These are phyloP conservation scores for Macaca mulatta DNA, from an alignment of 2,113 vertebrate genomes.

Conservation along the genomic window DNA sequence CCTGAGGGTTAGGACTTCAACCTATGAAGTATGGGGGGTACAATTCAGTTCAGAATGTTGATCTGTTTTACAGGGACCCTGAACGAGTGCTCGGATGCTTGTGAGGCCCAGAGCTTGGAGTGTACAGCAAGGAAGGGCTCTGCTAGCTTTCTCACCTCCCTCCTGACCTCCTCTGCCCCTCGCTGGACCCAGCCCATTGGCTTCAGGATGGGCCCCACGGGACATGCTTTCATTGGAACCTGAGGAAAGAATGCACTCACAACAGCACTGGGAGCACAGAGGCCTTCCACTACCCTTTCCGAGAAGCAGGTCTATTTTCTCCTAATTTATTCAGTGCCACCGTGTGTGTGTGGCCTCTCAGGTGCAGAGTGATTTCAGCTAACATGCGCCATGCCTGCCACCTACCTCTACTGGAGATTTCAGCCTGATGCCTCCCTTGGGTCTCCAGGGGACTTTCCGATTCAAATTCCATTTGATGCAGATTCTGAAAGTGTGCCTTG, in stretches of 20 bases:
- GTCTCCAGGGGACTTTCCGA: background rate
- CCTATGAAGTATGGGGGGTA: too few relatives aligned
- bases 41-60: background rate
- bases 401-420: background rate
- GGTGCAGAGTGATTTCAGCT: background rate
- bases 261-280: background rate
- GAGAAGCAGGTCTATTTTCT: background rate
- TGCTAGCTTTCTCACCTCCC: too few relatives aligned
- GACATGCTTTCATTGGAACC: background rate
- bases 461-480: background rate
- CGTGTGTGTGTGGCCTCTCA: rapidly evolving
- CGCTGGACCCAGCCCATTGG: rapidly evolving
- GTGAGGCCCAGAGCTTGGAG: background rate
- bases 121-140: background rate
- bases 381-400: rapidly evolving
- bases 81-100: background rate
- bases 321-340: background rate
- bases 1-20: background rate
- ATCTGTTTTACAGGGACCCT: background rate
- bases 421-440: background rate
- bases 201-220: background rate
- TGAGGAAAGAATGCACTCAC: background rate
- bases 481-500: background rate
- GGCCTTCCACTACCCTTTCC: background rate
- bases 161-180: background rate